Evolutionary conservation across 2,113 vertebrate species (phyloP).

Genomic region (Calyptommatus sinebrachiatus): DNA sequence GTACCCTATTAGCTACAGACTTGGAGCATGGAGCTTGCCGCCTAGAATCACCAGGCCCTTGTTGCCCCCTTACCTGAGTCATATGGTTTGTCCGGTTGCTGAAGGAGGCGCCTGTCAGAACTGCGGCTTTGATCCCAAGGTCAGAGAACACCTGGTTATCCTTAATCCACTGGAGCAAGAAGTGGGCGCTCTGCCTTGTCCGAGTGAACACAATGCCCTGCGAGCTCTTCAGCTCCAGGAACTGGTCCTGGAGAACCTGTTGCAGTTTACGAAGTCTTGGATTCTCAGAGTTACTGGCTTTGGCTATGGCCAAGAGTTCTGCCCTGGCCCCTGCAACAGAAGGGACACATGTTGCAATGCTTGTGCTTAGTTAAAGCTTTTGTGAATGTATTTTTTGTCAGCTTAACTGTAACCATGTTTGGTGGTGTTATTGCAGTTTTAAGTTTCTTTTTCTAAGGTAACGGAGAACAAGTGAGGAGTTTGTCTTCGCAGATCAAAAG

Average conservation of each 20-base stretch:
- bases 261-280: slow-evolving; percentile 81
- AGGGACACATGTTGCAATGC: not conserved
- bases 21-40: too few species aligned
- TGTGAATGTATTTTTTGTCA: too few species aligned
- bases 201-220: slow-evolving; percentile 84
- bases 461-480: too few species aligned
- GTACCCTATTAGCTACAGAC: too few species aligned
- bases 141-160: slow-evolving; percentile 51
- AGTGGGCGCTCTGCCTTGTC: slow-evolving; percentile 79
- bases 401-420: too few species aligned
- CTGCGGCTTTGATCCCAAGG: slow-evolving; percentile 67
- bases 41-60: too few species aligned
- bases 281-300: slow-evolving; percentile 71
- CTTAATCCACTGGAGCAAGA: slow-evolving; percentile 82
- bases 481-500: too few species aligned
- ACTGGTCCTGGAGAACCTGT: slow-evolving; percentile 74
- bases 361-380: too few species aligned
- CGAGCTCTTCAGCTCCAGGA: slow-evolving; percentile 49
- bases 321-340: slow-evolving; percentile 67
- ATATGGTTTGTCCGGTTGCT: slow-evolving; percentile 78
- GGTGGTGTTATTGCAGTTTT: too few species aligned
- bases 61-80: slow-evolving; percentile 79
- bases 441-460: too few species aligned
- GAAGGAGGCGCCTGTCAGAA: slow-evolving; percentile 77
- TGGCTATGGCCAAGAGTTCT: slow-evolving; percentile 56